Base-by-base conservation (phyloP, 2,888 invertebrate species). In the Rhagium mordax region DNA sequence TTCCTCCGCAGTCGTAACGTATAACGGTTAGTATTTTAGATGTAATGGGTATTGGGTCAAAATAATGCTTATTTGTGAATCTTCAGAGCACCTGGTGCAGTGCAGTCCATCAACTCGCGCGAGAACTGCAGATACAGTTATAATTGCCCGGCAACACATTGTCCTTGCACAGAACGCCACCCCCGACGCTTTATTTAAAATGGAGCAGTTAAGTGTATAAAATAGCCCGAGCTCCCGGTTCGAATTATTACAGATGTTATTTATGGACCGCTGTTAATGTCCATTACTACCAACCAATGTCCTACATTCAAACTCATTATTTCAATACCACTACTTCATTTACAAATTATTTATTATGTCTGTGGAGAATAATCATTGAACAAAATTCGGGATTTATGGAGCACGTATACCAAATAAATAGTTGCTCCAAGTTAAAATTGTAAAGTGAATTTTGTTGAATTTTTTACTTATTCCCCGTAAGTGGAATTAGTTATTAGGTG, bases 81-180 rank as follows among this genome's bases (percentile, higher is more conserved):
- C 60, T 61, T 74, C 48, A 24, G 60, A 68, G 74, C 76, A 76
- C 76, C 76, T 76, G 76, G 74, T 76, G 69, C 76, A 66, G 64
- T 57, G 74, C 73, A 49, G 74, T 76, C 76, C 74, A 72, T 76
- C 76, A 76, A 29, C 15, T 15, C 10, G 51, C 55, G 47, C 41
- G 71, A 74, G 75, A 71, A 73, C 75, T 74, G 78, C 75, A 75
- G 77, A 85, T 84, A 84, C 85, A 83, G 83, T 84, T 83, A 84
- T 85, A 85, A 85, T 84, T 84, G 85, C 85, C 81, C 81, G 84
- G 59, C 84, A 85, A 85, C 85, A 85, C 83, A 84, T 85, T 59
- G 65, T 53, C 53, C 53, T 65, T 65, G 65, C 65, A 16, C 27
- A 18, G 59, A 85, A 83, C 84, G 83, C 74, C 75, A 65, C 71